Base-by-base conservation (phyloP, 2,797 vertebrate genomes). In the Lacerta viridis region DNA sequence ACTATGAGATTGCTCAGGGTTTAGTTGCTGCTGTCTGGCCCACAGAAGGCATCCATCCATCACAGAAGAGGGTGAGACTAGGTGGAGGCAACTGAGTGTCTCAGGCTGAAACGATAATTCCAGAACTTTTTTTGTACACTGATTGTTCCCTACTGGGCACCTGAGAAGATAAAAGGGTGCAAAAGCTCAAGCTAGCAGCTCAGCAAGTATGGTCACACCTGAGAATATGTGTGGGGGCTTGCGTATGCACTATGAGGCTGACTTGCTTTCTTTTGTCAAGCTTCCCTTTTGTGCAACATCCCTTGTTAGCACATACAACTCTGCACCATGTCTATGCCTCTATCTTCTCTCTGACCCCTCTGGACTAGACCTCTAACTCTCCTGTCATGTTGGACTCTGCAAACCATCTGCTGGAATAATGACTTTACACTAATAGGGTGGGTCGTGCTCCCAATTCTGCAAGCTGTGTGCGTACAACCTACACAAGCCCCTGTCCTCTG, bases 1-100 rank as follows among this genome's bases (percentile, higher is more conserved):
- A 17, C 86, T 90, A 92, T 83, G 0, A 25, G 88, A 84, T 41
- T 1, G 1, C 77, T 91, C 87, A 92, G 87, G 90, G 83, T 92
- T 2, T 68, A 82, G 84, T 81, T 75, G 88, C 71, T 82, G 80
- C 61, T 82, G 33, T 86, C 78, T 81, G 78, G 55, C 33, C 72
- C 43, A n/a, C 77, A 89, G 83, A 89, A 76, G 71, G 77, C 59
- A 75, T 17, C 83, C 87, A 82, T 83, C 85, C 74, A 83, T 79
- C 2, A 1, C 61, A 74, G 77, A 78, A 89, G 59, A 0, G 0
- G 61, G 77, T 91, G 92, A 92, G 55, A 25, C 17, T 84, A 72
- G 77, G 29, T 36, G 68, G 68, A 81, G 66, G 43, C 59, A 85
- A 61, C 25, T n/a, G 11, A 33, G 59, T 74, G 29, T 50, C 18